Percentiles rank a stretch among this genome's conserved stretches.
Evolutionary conservation across 2,888 invertebrate species (phyloP).

Genomic region (Sicus ferrugineus): DNA sequence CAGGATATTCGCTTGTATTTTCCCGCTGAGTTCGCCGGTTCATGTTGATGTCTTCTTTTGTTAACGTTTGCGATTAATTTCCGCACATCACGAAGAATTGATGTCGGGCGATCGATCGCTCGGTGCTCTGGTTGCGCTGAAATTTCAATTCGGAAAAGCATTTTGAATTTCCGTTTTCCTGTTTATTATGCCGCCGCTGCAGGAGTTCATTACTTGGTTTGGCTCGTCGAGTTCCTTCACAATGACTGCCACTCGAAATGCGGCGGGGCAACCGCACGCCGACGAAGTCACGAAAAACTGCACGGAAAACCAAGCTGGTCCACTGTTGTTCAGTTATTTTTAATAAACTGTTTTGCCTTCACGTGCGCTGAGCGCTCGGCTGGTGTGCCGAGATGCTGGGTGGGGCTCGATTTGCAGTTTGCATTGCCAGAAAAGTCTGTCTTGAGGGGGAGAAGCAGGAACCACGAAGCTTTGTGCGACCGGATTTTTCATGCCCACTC

Average conservation of each 20-base stretch:
- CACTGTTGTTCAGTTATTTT: slow-evolving; percentile 23
- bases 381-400: no score
- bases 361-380: no score
- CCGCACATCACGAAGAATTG: not conserved
- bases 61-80: not conserved
- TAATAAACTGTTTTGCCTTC: slow-evolving; percentile 30
- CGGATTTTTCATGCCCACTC: no score
- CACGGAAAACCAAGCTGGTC: not conserved
- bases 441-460: not conserved
- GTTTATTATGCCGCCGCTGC: not conserved
- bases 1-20: not conserved
- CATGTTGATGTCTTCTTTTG: no score
- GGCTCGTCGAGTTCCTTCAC: slow-evolving; percentile 19
- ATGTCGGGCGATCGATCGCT: not conserved
- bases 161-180: no score
- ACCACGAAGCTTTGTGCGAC: slow-evolving; percentile 28
- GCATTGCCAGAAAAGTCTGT: slow-evolving; percentile 28
- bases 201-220: slow-evolving; percentile 28
- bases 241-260: slow-evolving; percentile 21
- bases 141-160: no score
- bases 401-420: no score
- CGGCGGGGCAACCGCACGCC: not conserved
- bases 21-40: no score
- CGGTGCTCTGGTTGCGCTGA: no score
- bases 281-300: not conserved